Evolutionary conservation across 2,113 vertebrate genomes (phyloP), one percentile per base, ranked within the genome.

Genomic region (Catagonus wagneri): DNA sequence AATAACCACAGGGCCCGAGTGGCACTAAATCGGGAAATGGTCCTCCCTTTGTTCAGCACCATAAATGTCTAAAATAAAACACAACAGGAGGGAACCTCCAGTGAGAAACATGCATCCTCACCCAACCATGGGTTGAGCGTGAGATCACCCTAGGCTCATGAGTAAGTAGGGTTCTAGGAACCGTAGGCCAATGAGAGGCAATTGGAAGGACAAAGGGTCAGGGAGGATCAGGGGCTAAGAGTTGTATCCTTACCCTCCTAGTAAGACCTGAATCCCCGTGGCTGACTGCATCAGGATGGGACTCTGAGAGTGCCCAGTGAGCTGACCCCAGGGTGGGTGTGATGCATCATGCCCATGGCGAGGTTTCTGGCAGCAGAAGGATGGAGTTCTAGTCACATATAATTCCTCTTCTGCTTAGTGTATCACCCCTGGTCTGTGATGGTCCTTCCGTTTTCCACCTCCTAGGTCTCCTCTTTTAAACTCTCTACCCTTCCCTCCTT

Each of bases 11-110:
- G 98, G 58, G 99, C 99, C 80, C 99, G 98, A 0, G 99, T 99
- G 98, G 99, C 99, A 95, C 99, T 99, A 98, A 99, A 99, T 79
- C 99, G 99, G 98, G 99, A 99, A 98, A 99, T 99, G 96, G 99
- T 99, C 98, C 99, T 99, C 94, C 99, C 98, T 98, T 99, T 99
- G 98, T 99, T 99, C 97, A 99, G 95, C 96, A 99, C 99, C 98
- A 99, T 99, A 98, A 99, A 99, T 54, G 99, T 98, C 99, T 99
- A 90, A 83, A 89, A 96, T 27, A 9, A 94, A 94, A 19, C 15
- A 94, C 14, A 87, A 69, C 39, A 92, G 84, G 76, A 85, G 50
- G 16, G 15, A 71, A 44, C 58, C 22, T 72, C 23, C 22, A 22
- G 20, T 80, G 81, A 95, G 75, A 88, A 72, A 14, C 61, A 22